These are phyloP conservation scores for Hirundo rustica DNA, from an alignment of 2,797 vertebrate species.

Conservation along the genomic window DNA sequence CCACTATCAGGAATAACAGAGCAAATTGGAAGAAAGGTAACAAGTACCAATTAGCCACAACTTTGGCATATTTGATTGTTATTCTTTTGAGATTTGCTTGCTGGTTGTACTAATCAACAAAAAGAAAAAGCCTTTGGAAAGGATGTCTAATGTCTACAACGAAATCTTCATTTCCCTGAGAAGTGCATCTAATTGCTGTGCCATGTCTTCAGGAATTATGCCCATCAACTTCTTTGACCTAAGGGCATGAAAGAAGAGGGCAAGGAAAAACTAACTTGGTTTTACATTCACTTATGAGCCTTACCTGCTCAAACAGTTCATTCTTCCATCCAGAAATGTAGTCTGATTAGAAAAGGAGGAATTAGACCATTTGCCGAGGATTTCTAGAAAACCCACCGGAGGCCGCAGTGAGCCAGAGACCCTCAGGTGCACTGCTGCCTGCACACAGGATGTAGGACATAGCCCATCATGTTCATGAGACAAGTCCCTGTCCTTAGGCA, in stretches of 20 bases:
- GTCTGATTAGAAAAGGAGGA: not conserved
- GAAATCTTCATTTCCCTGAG: not conserved
- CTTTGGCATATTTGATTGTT: not conserved
- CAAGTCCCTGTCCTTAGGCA: not conserved
- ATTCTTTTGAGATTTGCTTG: not conserved
- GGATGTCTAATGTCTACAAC: not conserved
- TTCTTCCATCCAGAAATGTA: not conserved
- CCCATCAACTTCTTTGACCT: not conserved
- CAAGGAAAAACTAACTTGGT: not conserved
- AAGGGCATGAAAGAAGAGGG: not conserved
- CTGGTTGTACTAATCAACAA: not conserved
- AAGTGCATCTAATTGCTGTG: not conserved
- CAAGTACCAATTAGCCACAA: not conserved
- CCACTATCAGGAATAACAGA: not conserved
- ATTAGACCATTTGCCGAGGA: not conserved
- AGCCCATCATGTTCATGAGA: not conserved
- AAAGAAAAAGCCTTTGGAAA: not conserved
- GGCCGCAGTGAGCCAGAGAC: not conserved
- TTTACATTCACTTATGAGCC: not conserved
- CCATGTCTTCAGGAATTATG: not conserved
- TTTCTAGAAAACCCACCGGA: not conserved
- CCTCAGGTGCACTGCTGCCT: not conserved
- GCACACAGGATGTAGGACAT: rapidly evolving
- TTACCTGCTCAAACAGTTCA: not conserved
- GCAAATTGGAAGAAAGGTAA: not conserved